These are phyloP conservation scores for Greenwoodochromis staneri DNA, from an alignment of 2,113 vertebrate species.

Conservation along the genomic window DNA sequence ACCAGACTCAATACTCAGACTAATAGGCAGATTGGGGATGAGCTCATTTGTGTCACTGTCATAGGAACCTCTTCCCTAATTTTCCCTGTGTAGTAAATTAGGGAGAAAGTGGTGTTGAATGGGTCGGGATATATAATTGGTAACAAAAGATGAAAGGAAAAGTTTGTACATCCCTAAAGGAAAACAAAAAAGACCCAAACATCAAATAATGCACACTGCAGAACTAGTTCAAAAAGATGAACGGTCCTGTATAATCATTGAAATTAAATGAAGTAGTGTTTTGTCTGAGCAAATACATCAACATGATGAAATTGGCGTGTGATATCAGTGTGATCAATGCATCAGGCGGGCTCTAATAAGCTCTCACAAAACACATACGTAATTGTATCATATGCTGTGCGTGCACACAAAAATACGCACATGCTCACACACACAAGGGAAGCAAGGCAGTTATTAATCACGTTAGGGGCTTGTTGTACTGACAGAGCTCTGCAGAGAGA, in stretches of 20 bases:
- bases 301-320: background rate
- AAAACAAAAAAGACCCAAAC: background rate
- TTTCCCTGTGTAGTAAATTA: background rate
- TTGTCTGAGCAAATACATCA: background rate
- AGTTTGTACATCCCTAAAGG: background rate
- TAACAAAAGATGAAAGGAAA: background rate
- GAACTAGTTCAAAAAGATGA: background rate
- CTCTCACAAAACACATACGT: background rate
- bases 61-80: background rate
- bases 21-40: background rate
- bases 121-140: background rate
- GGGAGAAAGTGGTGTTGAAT: background rate
- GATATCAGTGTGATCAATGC: background rate
- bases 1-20: background rate
- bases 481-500: conserved; percentile 52
- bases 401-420: background rate
- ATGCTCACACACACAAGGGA: background rate
- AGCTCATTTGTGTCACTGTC: background rate
- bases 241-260: background rate
- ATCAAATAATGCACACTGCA: background rate
- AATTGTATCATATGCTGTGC: background rate
- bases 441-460: conserved; percentile 62
- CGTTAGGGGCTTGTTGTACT: conserved; percentile 54
- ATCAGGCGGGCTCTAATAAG: background rate
- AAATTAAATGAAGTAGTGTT: background rate